Base-by-base conservation (phyloP, 2,888 invertebrate species). In the Perizoma affinitatum region DNA sequence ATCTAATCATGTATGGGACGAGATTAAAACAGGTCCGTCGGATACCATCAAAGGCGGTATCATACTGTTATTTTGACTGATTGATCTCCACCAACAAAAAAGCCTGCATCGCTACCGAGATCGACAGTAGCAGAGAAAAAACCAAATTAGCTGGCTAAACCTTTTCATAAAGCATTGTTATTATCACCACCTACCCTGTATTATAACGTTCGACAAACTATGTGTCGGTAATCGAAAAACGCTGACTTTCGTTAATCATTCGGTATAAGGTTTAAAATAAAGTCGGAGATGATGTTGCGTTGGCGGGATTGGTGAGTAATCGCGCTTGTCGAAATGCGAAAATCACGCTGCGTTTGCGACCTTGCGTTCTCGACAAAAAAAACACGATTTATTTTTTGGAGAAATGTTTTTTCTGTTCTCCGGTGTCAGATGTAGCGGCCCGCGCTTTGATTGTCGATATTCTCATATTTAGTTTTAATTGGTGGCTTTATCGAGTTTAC, bases 381-480 rank as follows among this genome's bases (percentile, higher is more conserved):
- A 90, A 90, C 75, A 83, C 86, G 86, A 86, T 87, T 84, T 82
- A 84, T 84, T 88, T 89, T 90, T 89, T 84, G 82, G 82, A 81
- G 85, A 88, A 89, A 88, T 83, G 83, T 80, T 88, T 74, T n/a
- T 80, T 87, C 85, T 84, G 84, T 81, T 87, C 73, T 80, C 86
- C 86, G 87, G 90, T 90, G 90, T 91, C 88, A 90, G 90, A 88
- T 89, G 83, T 88, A 90, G 91, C 91, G 91, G 92, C 90, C 83
- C 79, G 80, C 80, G 87, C 91, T 91, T 91, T 92, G 92, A 92
- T 88, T 91, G 88, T 87, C 83, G 86, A 90, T 82, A 87, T 90
- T 91, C 91, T 92, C 92, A 90, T 92, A 88, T 92, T 91, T 90
- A 91, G 91, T 91, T 92, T 92, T 92, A 92, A 92, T 92, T 92